phyloP scores from a whole-genome alignment of 2,113 vertebrate genomes.

The Solenodon paradoxus region DNA sequence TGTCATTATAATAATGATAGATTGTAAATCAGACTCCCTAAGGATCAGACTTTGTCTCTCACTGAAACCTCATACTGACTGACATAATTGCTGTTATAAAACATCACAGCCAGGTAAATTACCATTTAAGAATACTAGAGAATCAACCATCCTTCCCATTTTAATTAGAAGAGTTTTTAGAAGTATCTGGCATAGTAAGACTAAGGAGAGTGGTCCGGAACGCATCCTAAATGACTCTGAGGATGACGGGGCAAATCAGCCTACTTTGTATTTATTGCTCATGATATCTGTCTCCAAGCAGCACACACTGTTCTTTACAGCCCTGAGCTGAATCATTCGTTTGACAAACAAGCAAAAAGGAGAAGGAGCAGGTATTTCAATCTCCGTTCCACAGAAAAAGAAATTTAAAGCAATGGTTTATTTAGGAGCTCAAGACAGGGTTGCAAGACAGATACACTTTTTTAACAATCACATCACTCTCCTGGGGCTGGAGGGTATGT shows the following conservation, averaged over 20 bases:
- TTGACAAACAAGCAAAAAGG: not conserved
- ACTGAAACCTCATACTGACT: not conserved
- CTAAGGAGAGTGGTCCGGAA: not conserved
- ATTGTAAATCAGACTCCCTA: not conserved
- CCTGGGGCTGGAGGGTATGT: not conserved
- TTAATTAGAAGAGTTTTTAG: slow-evolving; percentile 1
- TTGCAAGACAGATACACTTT: not conserved
- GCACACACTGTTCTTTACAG: not conserved
- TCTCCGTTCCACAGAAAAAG: not conserved
- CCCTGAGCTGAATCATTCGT: not conserved
- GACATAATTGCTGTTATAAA: not conserved
- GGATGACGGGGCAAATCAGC: not conserved
- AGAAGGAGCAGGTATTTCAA: not conserved
- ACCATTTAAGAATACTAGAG: not conserved
- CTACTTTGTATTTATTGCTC: not conserved
- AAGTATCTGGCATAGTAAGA: not conserved
- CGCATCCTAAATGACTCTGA: not conserved
- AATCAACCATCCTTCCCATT: not conserved
- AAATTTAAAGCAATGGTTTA: not conserved
- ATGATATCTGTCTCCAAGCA: not conserved
- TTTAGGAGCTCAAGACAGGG: not conserved
- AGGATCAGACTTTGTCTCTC: not conserved
- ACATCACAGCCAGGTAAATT: not conserved
- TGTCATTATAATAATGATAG: not conserved
- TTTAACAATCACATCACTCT: not conserved